phyloP scores from a whole-genome alignment of 2,888 invertebrate genomes.

The Xestia ashworthii region DNA sequence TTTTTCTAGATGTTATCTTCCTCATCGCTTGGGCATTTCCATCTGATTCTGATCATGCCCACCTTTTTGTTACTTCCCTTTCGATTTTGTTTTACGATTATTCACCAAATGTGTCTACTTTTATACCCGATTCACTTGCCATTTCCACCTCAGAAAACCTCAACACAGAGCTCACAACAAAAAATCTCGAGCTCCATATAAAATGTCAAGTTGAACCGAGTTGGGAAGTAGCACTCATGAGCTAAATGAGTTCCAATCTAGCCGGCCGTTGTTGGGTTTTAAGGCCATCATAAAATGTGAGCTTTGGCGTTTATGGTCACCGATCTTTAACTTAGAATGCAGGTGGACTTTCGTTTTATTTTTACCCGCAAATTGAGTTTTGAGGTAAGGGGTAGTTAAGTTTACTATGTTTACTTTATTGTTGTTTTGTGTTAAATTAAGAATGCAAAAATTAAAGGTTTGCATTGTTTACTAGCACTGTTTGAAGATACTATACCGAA shows the following conservation, averaged over 20 bases:
- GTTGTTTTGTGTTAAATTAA: background rate
- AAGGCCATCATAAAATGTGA: conserved; percentile 76
- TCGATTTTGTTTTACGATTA: background rate
- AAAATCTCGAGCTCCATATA: conserved; percentile 54
- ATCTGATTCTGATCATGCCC: background rate
- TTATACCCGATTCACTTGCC: background rate
- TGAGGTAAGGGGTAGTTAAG: background rate
- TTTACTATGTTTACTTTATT: conserved; percentile 11
- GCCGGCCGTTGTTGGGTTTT: conserved; percentile 79
- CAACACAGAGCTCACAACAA: conserved; percentile 11
- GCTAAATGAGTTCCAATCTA: conserved; percentile 83
- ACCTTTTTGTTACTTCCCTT: background rate
- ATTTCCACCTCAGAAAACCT: background rate
- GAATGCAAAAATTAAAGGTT: background rate
- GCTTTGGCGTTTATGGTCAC: conserved; percentile 70
- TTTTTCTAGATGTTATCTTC: background rate
- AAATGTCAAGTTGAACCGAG: conserved; percentile 58
- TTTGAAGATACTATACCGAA: background rate
- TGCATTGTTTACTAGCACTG: background rate
- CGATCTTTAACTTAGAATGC: conserved; percentile 72
- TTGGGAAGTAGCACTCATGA: conserved; percentile 73
- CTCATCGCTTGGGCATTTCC: background rate
- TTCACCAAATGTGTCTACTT: background rate
- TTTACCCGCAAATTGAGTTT: conserved; percentile 56
- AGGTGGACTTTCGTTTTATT: conserved; percentile 64